Conservation (phyloP, 2,888 invertebrate genomes). For the Choristoneura rosaceana region DNA sequence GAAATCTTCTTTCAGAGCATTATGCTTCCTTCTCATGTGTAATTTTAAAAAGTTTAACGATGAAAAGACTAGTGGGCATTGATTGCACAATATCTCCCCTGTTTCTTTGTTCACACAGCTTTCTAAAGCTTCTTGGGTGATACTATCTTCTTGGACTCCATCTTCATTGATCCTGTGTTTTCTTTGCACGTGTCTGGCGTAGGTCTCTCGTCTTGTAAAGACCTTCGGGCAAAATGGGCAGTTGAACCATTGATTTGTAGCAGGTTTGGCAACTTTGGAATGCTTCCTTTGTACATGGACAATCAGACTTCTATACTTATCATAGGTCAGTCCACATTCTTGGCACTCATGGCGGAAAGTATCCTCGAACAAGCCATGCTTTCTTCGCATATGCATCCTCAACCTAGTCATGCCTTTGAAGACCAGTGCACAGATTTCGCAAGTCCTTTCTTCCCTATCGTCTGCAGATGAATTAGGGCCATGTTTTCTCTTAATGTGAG, state of each 20-base stretch:
- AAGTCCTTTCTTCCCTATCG: constrained; percentile 68
- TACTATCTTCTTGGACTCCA: constrained; percentile 47
- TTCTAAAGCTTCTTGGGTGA: constrained; percentile 52
- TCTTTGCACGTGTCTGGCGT: constrained; percentile 74
- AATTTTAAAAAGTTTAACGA: constrained; percentile 71
- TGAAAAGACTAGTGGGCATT: constrained; percentile 75
- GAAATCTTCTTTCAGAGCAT: constrained; percentile 71
- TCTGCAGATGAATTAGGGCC: constrained; percentile 63
- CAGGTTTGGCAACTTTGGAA: constrained; percentile 56
- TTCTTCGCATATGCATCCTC: constrained; percentile 77
- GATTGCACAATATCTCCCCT: constrained; percentile 72
- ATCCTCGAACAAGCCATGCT: constrained; percentile 72
- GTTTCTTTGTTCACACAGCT: constrained; percentile 62
- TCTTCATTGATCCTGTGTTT: constrained; percentile 69
- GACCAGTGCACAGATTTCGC: constrained; percentile 75
- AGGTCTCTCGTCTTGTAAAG: constrained; percentile 74
- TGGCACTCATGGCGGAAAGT: constrained; percentile 70
- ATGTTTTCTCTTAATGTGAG: constrained; percentile 76
- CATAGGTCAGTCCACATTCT: constrained; percentile 75
- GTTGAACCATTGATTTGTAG: constrained; percentile 64
- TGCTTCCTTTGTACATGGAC: constrained; percentile 76
- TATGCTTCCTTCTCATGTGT: constrained; percentile 78
- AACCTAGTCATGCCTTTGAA: constrained; percentile 73
- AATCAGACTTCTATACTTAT: constrained; percentile 73
- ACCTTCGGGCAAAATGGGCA: constrained; percentile 76